phyloP scores from a whole-genome alignment of 2,888 invertebrate genomes.

The Leptura quadrifasciata region DNA sequence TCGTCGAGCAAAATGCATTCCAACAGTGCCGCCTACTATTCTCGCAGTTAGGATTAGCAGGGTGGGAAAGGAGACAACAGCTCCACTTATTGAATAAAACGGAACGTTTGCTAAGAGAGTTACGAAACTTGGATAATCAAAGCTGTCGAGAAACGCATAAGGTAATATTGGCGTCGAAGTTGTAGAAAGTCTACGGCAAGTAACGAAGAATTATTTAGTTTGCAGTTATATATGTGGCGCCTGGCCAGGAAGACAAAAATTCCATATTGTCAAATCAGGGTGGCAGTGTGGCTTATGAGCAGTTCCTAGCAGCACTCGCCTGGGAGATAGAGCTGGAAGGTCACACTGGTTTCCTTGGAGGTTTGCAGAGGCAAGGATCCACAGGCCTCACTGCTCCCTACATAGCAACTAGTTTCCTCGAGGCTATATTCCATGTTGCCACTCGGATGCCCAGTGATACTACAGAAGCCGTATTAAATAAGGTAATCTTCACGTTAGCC shows the following conservation, averaged over 20 bases:
- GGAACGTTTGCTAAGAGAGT: constrained; percentile 91
- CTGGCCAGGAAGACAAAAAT: constrained; percentile 97
- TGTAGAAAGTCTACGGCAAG: not conserved
- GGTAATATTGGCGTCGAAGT: constrained; percentile 60
- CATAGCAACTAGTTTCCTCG: constrained; percentile 93
- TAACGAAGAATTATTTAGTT: constrained; percentile 72
- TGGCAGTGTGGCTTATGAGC: constrained; percentile 95
- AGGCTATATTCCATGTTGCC: constrained; percentile 98
- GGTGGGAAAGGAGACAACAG: constrained; percentile 90
- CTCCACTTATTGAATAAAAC: constrained; percentile 91
- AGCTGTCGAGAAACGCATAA: constrained; percentile 95
- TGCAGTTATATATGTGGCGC: constrained; percentile 98
- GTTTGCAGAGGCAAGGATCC: constrained; percentile 91
- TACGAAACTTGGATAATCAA: constrained; percentile 94
- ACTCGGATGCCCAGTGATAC: constrained; percentile 96
- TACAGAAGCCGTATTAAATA: constrained; percentile 90
- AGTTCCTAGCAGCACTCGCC: constrained; percentile 81
- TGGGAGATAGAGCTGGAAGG: constrained; percentile 93
- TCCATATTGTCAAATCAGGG: constrained; percentile 93
- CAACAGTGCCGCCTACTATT: constrained; percentile 92
- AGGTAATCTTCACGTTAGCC: constrained; percentile 74
- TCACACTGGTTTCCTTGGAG: constrained; percentile 97
- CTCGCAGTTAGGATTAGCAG: constrained; percentile 92
- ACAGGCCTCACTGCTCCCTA: constrained; percentile 97
- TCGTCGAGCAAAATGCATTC: constrained; percentile 76